Evolutionary conservation across 2,888 invertebrate genomes (phyloP).

Genomic region (Muscina levida): DNA sequence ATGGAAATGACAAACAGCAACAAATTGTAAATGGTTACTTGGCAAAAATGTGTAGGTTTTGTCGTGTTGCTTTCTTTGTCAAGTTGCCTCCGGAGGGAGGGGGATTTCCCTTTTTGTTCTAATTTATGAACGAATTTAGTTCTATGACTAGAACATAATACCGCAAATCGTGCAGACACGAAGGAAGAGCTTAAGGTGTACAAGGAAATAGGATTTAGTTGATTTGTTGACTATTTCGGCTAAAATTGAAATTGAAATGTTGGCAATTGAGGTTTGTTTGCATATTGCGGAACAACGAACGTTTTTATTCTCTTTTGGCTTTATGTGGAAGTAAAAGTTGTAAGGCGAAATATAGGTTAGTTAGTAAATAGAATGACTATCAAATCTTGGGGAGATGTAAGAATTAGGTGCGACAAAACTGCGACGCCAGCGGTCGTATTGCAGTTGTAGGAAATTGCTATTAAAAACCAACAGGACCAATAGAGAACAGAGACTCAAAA

Average conservation of each 20-base stretch:
- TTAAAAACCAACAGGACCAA: too few species aligned
- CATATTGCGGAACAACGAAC: too few species aligned
- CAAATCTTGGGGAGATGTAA: too few species aligned
- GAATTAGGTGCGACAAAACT: too few species aligned
- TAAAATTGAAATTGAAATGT: neutral
- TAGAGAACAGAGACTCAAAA: too few species aligned
- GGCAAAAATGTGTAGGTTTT: neutral
- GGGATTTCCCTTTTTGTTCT: neutral
- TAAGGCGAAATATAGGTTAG: too few species aligned
- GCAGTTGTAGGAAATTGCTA: too few species aligned
- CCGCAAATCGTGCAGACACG: neutral
- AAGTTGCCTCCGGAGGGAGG: neutral
- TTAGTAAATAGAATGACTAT: too few species aligned
- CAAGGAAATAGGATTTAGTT: slow-evolving; percentile 12
- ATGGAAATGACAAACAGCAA: slow-evolving; percentile 22
- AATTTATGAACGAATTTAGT: neutral
- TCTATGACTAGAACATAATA: neutral
- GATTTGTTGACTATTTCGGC: neutral
- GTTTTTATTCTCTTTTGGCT: too few species aligned
- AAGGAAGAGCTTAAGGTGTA: neutral
- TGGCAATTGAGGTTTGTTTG: too few species aligned
- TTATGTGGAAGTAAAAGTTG: too few species aligned
- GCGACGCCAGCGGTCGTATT: too few species aligned
- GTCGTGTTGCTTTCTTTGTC: neutral
- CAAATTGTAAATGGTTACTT: slow-evolving; percentile 10